Conservation (phyloP, 2,113 vertebrate species). For the Orycteropus afer region DNA sequence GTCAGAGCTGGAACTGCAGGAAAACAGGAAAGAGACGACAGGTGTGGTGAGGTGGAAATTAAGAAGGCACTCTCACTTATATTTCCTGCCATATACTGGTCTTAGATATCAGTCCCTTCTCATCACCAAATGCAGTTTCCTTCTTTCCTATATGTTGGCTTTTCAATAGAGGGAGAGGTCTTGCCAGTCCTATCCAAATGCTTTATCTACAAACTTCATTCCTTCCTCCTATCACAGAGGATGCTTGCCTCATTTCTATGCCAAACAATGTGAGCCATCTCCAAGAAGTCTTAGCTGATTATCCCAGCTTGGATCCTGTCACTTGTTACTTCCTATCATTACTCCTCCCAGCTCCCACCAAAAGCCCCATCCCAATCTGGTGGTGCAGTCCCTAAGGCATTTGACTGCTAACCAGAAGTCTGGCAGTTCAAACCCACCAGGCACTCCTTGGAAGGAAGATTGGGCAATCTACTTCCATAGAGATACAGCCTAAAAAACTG, state of each 20-base stretch:
- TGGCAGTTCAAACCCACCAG: too few species aligned
- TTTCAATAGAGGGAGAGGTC: not conserved
- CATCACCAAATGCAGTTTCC: not conserved
- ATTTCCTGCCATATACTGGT: not conserved
- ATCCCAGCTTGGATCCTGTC: not conserved
- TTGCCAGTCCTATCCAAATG: not conserved
- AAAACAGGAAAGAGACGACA: not conserved
- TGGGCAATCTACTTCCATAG: too few species aligned
- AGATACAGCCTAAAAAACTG: too few species aligned
- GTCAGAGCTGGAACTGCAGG: too few species aligned
- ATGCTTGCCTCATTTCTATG: not conserved
- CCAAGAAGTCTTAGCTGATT: not conserved
- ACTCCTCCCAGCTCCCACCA: not conserved
- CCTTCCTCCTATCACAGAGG: not conserved
- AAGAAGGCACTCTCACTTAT: not conserved
- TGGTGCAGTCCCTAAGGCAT: too few species aligned
- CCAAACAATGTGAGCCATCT: not conserved
- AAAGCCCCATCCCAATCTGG: not conserved
- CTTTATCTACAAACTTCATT: not conserved
- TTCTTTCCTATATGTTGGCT: not conserved
- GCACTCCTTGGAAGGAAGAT: too few species aligned
- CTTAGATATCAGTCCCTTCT: not conserved
- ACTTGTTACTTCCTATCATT: not conserved
- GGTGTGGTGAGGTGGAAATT: not conserved
- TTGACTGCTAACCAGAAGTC: too few species aligned